Percentiles rank a stretch among this genome's conserved stretches.
Evolutionary conservation across 2,797 vertebrate species (phyloP).

Genomic region (Basileuterus tristriatus): DNA sequence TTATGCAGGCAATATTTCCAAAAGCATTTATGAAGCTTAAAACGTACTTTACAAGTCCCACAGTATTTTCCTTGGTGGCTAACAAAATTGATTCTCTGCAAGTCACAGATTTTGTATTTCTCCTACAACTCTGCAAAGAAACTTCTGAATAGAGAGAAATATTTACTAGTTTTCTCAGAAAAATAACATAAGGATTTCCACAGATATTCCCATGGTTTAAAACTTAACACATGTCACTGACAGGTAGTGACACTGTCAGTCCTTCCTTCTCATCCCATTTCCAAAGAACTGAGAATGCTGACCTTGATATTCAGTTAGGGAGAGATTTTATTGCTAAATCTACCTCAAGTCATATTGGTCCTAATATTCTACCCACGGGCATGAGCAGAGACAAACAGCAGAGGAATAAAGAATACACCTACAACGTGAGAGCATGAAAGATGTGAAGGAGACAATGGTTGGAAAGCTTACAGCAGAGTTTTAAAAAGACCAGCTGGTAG

Average conservation of each 20-base stretch:
- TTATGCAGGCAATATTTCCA: slow-evolving; percentile 21
- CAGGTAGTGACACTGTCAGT: background rate
- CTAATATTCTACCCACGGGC: background rate
- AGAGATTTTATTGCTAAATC: background rate
- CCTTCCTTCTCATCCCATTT: background rate
- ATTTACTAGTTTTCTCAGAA: background rate
- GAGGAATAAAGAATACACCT: slow-evolving; percentile 47
- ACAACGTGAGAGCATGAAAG: slow-evolving; percentile 1
- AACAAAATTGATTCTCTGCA: background rate
- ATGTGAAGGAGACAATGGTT: background rate
- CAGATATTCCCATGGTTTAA: background rate
- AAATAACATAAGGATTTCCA: background rate
- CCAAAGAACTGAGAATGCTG: background rate
- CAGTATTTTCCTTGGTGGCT: background rate
- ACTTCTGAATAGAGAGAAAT: background rate
- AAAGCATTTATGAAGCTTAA: slow-evolving; percentile 34
- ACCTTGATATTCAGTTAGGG: background rate
- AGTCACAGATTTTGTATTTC: background rate
- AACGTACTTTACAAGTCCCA: background rate
- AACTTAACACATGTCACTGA: background rate
- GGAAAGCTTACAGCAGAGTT: slow-evolving; percentile 63
- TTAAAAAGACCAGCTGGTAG: background rate
- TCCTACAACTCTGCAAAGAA: background rate
- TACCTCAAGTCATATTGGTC: background rate
- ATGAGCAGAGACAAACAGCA: slow-evolving; percentile 15